These are phyloP conservation scores for Peromyscus nudipes DNA, from an alignment of 2,797 vertebrate species.

Conservation along the genomic window DNA sequence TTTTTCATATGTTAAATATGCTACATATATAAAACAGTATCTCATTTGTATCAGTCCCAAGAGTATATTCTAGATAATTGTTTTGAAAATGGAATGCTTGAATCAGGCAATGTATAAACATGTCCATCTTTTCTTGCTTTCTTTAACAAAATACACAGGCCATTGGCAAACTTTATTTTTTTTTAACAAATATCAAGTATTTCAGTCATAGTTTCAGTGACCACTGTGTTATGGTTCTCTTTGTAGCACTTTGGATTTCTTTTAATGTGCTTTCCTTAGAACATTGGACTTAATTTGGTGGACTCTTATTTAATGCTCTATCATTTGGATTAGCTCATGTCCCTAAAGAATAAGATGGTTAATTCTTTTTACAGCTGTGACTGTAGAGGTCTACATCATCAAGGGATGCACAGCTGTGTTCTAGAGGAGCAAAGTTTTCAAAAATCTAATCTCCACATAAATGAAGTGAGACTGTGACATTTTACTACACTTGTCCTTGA, in stretches of 20 bases:
- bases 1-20: conserved; percentile 52
- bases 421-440: neutral
- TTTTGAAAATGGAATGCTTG: conserved; percentile 59
- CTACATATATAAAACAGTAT: neutral
- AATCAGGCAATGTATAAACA: neutral
- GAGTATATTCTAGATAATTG: conserved; percentile 41
- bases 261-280: neutral
- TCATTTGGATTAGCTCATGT: neutral
- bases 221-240: neutral
- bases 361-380: neutral
- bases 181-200: neutral
- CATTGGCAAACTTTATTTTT: neutral
- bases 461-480: neutral
- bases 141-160: conserved; percentile 12
- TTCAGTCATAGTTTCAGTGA: neutral
- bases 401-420: neutral
- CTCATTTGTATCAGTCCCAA: conserved; percentile 1
- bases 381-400: neutral
- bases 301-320: neutral
- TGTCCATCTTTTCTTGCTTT: conserved; percentile 29
- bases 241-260: neutral
- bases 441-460: conserved; percentile 2
- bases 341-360: neutral
- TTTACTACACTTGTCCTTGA: conserved; percentile 51
- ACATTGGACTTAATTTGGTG: neutral